Evolutionary conservation across 2,797 vertebrate species (phyloP).

Genomic region (Gallinago stenura): DNA sequence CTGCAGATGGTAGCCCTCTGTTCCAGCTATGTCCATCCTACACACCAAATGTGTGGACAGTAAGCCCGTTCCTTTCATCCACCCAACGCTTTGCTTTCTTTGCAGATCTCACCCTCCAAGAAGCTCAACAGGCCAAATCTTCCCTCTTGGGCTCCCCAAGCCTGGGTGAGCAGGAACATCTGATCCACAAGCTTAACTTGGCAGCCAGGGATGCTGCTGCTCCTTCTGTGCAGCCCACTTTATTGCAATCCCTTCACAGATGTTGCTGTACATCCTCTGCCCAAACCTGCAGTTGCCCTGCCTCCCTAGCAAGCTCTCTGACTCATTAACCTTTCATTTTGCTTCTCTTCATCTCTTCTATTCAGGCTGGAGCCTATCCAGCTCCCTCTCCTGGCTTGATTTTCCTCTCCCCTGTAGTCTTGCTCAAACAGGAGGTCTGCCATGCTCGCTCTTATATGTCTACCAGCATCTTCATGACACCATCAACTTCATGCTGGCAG

Average conservation of each 20-base stretch:
- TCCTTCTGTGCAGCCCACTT: background rate
- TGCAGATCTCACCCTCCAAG: background rate
- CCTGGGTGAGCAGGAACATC: background rate
- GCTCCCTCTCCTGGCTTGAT: background rate
- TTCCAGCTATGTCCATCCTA: background rate
- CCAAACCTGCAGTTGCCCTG: background rate
- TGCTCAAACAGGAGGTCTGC: background rate
- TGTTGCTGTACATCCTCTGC: background rate
- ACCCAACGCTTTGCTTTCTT: background rate
- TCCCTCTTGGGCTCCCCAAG: background rate
- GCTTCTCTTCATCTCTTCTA: background rate
- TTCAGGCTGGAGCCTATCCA: conserved; percentile 15
- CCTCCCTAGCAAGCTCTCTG: background rate
- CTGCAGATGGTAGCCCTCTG: background rate
- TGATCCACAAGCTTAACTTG: background rate
- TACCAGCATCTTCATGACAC: background rate
- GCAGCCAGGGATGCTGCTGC: background rate
- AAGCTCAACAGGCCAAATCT: background rate
- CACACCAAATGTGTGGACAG: fast-evolving
- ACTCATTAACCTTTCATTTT: conserved; percentile 16
- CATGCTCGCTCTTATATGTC: background rate
- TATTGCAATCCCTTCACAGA: background rate
- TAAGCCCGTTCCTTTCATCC: background rate
- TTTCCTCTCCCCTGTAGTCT: background rate
- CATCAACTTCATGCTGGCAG: background rate